Percentiles rank a stretch among this genome's conserved stretches.
Conservation (phyloP, 2,888 invertebrate genomes). For the Scaptomyza cyrtandrae region DNA sequence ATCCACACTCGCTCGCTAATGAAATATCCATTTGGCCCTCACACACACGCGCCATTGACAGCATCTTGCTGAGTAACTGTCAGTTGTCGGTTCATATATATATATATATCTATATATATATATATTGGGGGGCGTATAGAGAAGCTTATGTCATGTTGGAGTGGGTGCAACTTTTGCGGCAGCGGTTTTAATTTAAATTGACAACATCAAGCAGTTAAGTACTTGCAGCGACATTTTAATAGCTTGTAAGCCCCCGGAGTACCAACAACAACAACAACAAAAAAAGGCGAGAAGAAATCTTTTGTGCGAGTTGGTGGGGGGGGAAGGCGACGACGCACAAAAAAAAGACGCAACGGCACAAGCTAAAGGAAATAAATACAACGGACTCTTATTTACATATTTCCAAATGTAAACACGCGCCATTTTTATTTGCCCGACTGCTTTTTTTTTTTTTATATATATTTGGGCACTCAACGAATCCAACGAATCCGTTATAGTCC, state of each 20-base stretch:
- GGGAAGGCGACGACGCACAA: too few species aligned
- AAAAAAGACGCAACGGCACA: constrained; percentile 57
- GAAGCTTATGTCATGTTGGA: constrained; percentile 49
- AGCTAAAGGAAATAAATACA: constrained; percentile 77
- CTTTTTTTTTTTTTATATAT: constrained; percentile 29
- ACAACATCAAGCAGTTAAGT: constrained; percentile 82
- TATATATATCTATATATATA: background rate
- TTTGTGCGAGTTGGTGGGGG: background rate
- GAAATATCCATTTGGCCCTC: constrained; percentile 71
- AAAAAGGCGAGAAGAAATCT: background rate
- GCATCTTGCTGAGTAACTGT: constrained; percentile 22
- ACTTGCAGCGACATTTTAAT: constrained; percentile 82
- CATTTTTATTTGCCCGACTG: constrained; percentile 71
- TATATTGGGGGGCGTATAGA: constrained; percentile 15
- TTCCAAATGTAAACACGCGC: constrained; percentile 79
- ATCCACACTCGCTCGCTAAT: constrained; percentile 65
- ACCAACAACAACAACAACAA: constrained; percentile 22
- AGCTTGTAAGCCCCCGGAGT: constrained; percentile 80
- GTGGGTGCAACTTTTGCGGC: constrained; percentile 71
- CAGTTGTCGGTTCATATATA: constrained; percentile 23
- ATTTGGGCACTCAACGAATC: constrained; percentile 56
- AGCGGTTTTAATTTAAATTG: constrained; percentile 81
- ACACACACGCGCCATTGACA: background rate
- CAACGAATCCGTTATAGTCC: constrained; percentile 25
- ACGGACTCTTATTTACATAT: constrained; percentile 78